These are phyloP conservation scores for Leptoteleia sp. DNA, from an alignment of 1,140 invertebrate species.

Conservation along the genomic window DNA sequence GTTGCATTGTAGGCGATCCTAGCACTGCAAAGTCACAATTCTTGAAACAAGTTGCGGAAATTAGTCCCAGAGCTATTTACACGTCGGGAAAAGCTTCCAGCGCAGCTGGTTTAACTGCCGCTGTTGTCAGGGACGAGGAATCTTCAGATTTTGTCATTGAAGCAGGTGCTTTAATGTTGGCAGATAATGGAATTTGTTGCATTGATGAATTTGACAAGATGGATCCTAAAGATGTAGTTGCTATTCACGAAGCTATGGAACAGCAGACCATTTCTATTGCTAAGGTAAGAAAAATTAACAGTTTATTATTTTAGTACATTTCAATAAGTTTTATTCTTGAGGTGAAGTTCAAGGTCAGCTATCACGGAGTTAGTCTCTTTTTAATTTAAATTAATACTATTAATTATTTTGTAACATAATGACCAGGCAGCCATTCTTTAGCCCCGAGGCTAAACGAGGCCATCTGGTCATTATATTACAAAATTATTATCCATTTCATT, in stretches of 20 bases:
- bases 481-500: too few species aligned
- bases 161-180: slow-evolving; percentile 99
- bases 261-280: slow-evolving; percentile 89
- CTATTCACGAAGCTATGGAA: slow-evolving; percentile 99
- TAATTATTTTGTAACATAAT: too few species aligned
- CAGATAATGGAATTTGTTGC: slow-evolving; percentile 99
- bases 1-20: slow-evolving; percentile 99
- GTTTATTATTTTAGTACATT: too few species aligned
- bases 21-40: slow-evolving; percentile 99
- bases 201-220: slow-evolving; percentile 99
- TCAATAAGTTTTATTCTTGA: too few species aligned
- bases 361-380: too few species aligned
- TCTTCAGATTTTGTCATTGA: slow-evolving; percentile 99
- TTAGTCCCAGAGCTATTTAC: slow-evolving; percentile 97
- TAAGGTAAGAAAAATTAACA: background rate
- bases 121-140: slow-evolving; percentile 98
- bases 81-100: slow-evolving; percentile 99
- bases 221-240: slow-evolving; percentile 98
- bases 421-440: too few species aligned
- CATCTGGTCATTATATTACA: too few species aligned
- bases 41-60: slow-evolving; percentile 97
- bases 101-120: slow-evolving; percentile 98
- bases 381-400: too few species aligned
- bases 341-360: too few species aligned
- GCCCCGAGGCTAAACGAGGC: too few species aligned